phyloP scores from a whole-genome alignment of 23 tunicate genomes.

The Diplosoma virens region DNA sequence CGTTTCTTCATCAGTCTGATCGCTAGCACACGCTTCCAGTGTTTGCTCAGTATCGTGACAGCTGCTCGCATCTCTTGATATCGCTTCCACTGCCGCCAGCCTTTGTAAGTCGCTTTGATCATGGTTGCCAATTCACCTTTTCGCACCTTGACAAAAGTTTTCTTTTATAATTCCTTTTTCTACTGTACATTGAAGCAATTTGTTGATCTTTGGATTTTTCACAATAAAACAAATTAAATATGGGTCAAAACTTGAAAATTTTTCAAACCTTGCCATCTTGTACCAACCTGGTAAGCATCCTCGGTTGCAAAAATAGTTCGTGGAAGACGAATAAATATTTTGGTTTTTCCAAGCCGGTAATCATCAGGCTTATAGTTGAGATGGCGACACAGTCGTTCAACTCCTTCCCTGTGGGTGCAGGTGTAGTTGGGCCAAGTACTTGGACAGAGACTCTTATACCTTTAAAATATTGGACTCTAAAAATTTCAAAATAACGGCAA shows the following conservation, averaged over 20 bases:
- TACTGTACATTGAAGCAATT: too few species aligned
- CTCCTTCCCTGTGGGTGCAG: constrained; percentile 62
- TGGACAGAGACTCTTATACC: constrained; percentile 88
- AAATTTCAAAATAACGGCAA: too few species aligned
- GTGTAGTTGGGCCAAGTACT: constrained; percentile 78
- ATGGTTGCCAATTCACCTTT: constrained; percentile 79
- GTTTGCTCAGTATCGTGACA: constrained; percentile 74
- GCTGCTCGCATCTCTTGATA: constrained; percentile 75
- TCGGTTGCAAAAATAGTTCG: constrained; percentile 83
- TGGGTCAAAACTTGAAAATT: too few species aligned
- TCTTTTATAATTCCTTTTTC: too few species aligned
- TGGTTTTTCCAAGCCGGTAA: constrained; percentile 84
- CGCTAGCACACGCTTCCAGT: constrained; percentile 84
- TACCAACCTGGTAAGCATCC: constrained; percentile 84
- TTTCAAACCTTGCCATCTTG: too few species aligned
- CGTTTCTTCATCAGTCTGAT: constrained; percentile 61
- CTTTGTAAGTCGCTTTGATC: constrained; percentile 68
- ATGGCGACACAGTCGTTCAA: constrained; percentile 56
- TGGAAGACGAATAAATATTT: constrained; percentile 83
- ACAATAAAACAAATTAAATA: too few species aligned
- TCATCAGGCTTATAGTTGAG: constrained; percentile 72
- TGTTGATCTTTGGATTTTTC: too few species aligned
- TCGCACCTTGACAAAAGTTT: constrained; percentile 40
- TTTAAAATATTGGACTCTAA: background rate
- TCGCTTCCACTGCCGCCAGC: constrained; percentile 56